Percentiles rank a stretch among this genome's conserved stretches.
These are phyloP conservation scores for Vollenhovia emeryi DNA, from an alignment of 1,140 invertebrate species.

Conservation along the genomic window DNA sequence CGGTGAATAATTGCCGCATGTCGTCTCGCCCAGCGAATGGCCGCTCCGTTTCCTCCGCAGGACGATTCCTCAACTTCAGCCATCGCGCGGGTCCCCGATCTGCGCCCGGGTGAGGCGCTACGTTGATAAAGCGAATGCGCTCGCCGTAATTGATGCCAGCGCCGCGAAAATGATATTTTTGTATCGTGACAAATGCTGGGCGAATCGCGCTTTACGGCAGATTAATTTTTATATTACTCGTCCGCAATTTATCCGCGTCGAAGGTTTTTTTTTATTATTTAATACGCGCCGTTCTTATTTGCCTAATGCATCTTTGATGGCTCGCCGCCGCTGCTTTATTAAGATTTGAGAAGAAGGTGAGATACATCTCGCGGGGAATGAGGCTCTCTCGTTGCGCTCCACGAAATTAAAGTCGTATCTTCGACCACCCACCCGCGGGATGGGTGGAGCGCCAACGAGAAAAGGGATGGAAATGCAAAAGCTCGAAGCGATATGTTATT, in stretches of 20 bases:
- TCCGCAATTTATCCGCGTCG: neutral
- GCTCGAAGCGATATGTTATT: neutral
- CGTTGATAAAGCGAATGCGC: conserved; percentile 9
- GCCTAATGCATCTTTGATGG: conserved; percentile 28
- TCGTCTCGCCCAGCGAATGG: neutral
- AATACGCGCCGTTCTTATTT: neutral
- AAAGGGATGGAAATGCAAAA: neutral
- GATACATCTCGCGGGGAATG: conserved; percentile 13
- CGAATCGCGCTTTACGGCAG: neutral
- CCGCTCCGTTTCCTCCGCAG: neutral
- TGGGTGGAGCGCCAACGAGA: conserved; percentile 19
- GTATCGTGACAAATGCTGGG: neutral
- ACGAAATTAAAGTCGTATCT: conserved; percentile 48
- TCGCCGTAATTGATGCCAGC: conserved; percentile 35
- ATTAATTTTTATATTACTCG: neutral
- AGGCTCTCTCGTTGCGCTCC: neutral
- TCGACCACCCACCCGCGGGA: neutral
- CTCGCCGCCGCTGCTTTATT: conserved; percentile 5
- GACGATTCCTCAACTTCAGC: conserved; percentile 48
- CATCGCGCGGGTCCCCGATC: neutral
- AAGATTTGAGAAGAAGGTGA: conserved; percentile 6
- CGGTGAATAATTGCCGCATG: conserved; percentile 47
- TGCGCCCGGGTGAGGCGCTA: neutral
- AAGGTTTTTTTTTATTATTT: conserved; percentile 14
- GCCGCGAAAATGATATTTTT: neutral